Evolutionary conservation across 2,888 invertebrate genomes (phyloP).

Genomic region (Metellina segmentata): DNA sequence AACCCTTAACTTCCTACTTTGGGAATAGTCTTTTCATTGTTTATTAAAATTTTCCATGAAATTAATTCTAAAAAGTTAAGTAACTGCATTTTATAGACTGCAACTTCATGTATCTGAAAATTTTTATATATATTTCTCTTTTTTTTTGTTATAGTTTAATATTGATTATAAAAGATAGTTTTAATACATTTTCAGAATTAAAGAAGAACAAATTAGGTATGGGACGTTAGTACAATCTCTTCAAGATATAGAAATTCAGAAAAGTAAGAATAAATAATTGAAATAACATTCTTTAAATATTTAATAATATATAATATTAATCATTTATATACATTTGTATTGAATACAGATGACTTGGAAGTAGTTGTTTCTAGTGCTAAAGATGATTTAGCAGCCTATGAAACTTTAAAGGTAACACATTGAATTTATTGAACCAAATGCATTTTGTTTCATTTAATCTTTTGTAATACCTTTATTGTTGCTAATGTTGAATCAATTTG

Average conservation of each 20-base stretch:
- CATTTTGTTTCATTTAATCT: background rate
- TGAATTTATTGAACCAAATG: background rate
- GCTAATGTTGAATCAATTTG: too few relatives aligned
- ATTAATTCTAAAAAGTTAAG: too few relatives aligned
- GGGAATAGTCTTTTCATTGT: too few relatives aligned
- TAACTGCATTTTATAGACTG: background rate
- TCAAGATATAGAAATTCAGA: background rate
- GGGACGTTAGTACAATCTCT: background rate
- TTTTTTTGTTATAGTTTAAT: too few relatives aligned
- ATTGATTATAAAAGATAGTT: background rate
- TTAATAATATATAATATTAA: background rate
- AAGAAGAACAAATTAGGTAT: slow-evolving; percentile 11
- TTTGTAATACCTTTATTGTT: too few relatives aligned
- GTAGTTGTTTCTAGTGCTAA: slow-evolving; percentile 19
- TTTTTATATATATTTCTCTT: background rate
- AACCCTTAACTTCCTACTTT: too few relatives aligned
- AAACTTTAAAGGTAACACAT: slow-evolving; percentile 14
- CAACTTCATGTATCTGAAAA: background rate
- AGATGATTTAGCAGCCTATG: slow-evolving; percentile 13
- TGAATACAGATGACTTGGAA: slow-evolving; percentile 24
- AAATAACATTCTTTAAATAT: background rate
- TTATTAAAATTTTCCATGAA: too few relatives aligned
- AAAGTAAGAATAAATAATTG: background rate
- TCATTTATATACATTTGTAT: background rate
- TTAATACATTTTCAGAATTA: slow-evolving; percentile 8